A percentile compares a stretch with the other conserved stretches of the same genome.
phyloP scores from a whole-genome alignment of 2,113 vertebrate genomes.

The Lethenteron reissneri region DNA sequence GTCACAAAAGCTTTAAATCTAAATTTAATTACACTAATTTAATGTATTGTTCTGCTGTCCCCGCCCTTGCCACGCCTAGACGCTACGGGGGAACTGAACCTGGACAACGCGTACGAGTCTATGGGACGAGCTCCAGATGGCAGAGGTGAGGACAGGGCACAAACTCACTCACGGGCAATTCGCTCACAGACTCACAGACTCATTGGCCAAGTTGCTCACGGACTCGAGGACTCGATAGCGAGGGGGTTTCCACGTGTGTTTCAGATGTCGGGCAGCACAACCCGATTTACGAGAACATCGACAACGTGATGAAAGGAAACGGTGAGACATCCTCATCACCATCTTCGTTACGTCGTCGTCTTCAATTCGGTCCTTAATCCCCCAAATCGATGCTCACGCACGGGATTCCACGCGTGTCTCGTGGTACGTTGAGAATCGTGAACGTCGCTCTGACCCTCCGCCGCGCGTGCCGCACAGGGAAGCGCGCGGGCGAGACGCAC shows the following conservation, averaged over 20 bases:
- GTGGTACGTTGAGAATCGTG: background rate
- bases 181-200: too few relatives aligned
- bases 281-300: conserved; percentile 5
- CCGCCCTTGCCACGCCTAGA: too few relatives aligned
- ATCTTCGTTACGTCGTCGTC: background rate
- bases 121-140: background rate
- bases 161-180: too few relatives aligned
- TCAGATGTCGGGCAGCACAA: background rate
- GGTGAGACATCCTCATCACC: conserved; percentile 1
- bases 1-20: too few relatives aligned
- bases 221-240: too few relatives aligned
- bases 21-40: too few relatives aligned
- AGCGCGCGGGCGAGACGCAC: background rate
- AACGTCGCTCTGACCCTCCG: background rate
- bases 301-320: conserved; percentile 4
- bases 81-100: background rate
- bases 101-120: background rate
- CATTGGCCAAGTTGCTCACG: too few relatives aligned
- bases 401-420: background rate
- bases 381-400: background rate
- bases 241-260: background rate
- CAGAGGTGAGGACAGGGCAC: too few relatives aligned
- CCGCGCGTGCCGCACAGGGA: too few relatives aligned
- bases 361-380: background rate
- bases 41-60: too few relatives aligned